Conservation (phyloP, 2,113 vertebrate genomes). For the Dascyllus trimaculatus region DNA sequence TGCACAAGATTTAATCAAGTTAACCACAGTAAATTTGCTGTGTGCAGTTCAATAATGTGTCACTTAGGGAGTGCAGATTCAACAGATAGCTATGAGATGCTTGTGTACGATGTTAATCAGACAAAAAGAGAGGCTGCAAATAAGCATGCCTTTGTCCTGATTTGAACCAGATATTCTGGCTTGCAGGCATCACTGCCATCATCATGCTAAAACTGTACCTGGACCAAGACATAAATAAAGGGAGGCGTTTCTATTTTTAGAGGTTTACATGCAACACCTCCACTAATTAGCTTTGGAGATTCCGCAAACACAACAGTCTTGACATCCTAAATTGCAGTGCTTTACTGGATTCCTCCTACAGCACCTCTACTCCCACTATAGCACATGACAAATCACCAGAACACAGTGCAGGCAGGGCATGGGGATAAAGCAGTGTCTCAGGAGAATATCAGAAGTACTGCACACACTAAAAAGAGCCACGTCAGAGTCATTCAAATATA, state of each 20-base stretch:
- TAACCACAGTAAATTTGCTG: constrained; percentile 9
- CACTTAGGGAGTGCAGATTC: neutral
- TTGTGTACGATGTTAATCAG: neutral
- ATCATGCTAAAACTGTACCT: neutral
- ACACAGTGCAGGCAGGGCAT: neutral
- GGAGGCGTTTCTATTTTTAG: neutral
- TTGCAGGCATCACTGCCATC: neutral
- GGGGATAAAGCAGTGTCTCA: neutral
- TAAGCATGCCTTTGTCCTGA: neutral
- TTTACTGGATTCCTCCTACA: neutral
- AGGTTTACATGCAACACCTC: neutral
- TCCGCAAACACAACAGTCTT: neutral
- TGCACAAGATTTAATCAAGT: constrained; percentile 10
- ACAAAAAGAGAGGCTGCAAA: neutral
- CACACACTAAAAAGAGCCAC: no score
- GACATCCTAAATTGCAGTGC: constrained; percentile 9
- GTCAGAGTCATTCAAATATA: neutral
- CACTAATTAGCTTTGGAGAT: neutral
- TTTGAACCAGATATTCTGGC: neutral
- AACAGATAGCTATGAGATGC: neutral
- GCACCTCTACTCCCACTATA: neutral
- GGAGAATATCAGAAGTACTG: no score
- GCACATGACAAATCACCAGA: neutral
- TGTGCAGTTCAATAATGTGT: neutral
- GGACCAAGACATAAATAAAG: no score